phyloP scores from a whole-genome alignment of 2,888 invertebrate species.

The Tetranychus piercei region DNA sequence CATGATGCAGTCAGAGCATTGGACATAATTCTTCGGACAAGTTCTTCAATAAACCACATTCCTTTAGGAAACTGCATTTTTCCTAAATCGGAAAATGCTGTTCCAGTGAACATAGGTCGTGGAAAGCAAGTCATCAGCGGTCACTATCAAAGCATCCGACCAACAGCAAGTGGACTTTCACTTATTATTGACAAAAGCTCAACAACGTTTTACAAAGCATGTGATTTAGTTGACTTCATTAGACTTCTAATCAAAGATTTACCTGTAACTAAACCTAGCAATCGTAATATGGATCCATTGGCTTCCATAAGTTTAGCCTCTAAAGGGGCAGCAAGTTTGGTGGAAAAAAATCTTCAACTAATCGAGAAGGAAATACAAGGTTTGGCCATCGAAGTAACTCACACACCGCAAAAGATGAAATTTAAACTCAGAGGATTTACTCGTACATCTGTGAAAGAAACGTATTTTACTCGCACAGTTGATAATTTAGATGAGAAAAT shows the following conservation, averaged over 20 bases:
- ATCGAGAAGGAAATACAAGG: neutral
- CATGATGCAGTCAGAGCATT: constrained; percentile 10
- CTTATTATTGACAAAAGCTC: constrained; percentile 19
- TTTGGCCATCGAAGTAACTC: neutral
- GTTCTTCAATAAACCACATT: constrained; percentile 2
- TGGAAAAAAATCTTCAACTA: neutral
- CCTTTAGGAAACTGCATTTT: constrained; percentile 6
- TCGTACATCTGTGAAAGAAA: neutral
- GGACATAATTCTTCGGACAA: constrained; percentile 13
- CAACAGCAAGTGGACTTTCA: constrained; percentile 14
- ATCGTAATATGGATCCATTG: neutral
- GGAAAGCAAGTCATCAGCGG: constrained; percentile 17
- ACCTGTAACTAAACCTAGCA: neutral
- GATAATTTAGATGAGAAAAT: neutral
- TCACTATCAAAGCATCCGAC: constrained; percentile 18
- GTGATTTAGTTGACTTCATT: constrained; percentile 3
- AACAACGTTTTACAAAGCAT: constrained; percentile 13
- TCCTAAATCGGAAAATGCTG: neutral
- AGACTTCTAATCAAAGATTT: neutral
- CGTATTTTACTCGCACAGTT: neutral
- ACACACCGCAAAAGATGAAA: neutral
- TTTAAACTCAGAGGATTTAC: neutral
- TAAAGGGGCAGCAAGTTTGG: neutral
- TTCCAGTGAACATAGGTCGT: neutral
- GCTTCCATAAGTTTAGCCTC: neutral